phyloP scores from a whole-genome alignment of 1,140 invertebrate species.

The Copidosoma floridanum region DNA sequence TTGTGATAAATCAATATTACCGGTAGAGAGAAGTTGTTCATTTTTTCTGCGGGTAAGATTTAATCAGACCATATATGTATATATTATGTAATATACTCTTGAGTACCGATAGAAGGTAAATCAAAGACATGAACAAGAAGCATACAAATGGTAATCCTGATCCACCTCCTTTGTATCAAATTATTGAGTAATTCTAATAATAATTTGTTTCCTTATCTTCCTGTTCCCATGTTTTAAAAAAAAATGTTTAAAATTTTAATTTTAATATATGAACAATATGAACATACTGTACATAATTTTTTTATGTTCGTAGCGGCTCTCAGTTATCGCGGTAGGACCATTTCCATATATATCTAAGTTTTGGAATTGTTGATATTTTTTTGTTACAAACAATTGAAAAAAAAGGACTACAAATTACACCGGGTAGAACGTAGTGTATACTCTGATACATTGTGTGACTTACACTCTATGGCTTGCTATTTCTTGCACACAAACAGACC shows the following conservation, averaged over 20 bases:
- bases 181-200: constrained; percentile 21
- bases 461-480: constrained; percentile 39
- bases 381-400: not conserved
- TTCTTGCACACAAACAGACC: constrained; percentile 43
- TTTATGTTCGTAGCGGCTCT: constrained; percentile 23
- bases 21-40: constrained; percentile 15
- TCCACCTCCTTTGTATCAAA: not conserved
- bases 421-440: constrained; percentile 38
- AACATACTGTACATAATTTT: constrained; percentile 11
- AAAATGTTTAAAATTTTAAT: too few species aligned
- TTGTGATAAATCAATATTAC: constrained; percentile 10
- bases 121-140: constrained; percentile 14
- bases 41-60: constrained; percentile 33
- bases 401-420: constrained; percentile 30
- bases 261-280: constrained; percentile 15
- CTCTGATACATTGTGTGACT: constrained; percentile 29
- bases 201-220: too few species aligned
- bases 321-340: constrained; percentile 23
- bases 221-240: too few species aligned
- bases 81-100: not conserved
- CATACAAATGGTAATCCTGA: not conserved
- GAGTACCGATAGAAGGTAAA: constrained; percentile 24
- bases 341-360: constrained; percentile 3
- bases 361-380: not conserved
- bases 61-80: constrained; percentile 27